Evolutionary conservation across 30 jellyfish, hydroid and myxozoan genomes (phyloP).

Genomic region (Chironex yamaguchii): DNA sequence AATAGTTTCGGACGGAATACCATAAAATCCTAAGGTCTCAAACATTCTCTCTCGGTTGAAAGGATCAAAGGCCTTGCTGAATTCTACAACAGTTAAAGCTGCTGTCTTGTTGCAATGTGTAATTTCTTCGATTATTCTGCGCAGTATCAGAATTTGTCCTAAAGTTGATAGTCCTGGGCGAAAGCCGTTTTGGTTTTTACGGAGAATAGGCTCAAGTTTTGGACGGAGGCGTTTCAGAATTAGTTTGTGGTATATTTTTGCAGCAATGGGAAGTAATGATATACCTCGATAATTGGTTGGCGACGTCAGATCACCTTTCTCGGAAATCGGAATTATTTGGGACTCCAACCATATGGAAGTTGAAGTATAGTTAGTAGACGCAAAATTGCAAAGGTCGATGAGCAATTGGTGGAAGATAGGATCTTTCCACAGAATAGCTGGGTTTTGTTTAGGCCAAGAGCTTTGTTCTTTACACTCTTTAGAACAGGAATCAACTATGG

Average conservation of each 20-base stretch:
- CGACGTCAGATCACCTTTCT: slow-evolving; percentile 14
- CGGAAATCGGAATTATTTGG: slow-evolving; percentile 8
- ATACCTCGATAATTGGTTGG: slow-evolving; percentile 45
- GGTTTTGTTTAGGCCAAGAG: neutral
- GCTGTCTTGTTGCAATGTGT: neutral
- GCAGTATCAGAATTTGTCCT: slow-evolving; percentile 39
- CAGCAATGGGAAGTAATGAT: slow-evolving; percentile 18
- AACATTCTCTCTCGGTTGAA: slow-evolving; percentile 21
- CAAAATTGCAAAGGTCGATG: neutral
- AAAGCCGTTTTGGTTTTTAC: slow-evolving; percentile 51
- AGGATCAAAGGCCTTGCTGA: slow-evolving; percentile 50
- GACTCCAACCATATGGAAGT: neutral
- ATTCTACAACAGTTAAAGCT: slow-evolving; percentile 17
- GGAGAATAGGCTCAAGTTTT: slow-evolving; percentile 22
- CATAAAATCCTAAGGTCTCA: slow-evolving; percentile 23
- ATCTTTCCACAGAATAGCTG: neutral
- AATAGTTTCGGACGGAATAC: slow-evolving; percentile 1
- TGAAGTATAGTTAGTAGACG: neutral
- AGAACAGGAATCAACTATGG: neutral
- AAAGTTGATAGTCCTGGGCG: slow-evolving; percentile 21
- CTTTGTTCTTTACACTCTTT: neutral
- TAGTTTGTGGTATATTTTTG: slow-evolving; percentile 32
- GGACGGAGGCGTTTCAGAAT: slow-evolving; percentile 44
- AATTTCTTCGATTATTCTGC: slow-evolving; percentile 36
- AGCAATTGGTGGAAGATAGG: neutral